Evolutionary conservation across 2,113 vertebrate species (phyloP).

Genomic region (Gallinago jamesoni): DNA sequence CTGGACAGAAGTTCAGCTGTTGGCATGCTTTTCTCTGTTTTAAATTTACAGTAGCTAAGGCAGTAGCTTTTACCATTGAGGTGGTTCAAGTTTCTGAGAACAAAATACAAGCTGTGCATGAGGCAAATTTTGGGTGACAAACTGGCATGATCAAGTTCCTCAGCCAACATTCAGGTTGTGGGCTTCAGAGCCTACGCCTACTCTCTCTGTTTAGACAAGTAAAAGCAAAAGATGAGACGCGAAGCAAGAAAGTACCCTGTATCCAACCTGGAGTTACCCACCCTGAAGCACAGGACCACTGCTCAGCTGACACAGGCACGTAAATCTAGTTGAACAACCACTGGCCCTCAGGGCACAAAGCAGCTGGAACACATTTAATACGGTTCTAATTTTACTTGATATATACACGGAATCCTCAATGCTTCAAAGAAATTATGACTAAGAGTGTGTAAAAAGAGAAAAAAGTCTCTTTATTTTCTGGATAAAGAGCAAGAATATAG

Average conservation of each 20-base stretch:
- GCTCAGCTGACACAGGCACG: neutral
- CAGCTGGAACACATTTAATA: neutral
- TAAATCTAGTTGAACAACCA: neutral
- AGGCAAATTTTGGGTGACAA: neutral
- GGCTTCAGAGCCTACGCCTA: neutral
- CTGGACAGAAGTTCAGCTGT: neutral
- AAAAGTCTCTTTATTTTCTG: neutral
- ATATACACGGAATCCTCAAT: neutral
- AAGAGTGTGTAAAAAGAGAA: neutral
- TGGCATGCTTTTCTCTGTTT: neutral
- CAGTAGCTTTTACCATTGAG: neutral
- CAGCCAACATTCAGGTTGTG: neutral
- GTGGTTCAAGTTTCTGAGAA: neutral
- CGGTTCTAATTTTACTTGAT: neutral
- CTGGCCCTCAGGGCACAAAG: neutral
- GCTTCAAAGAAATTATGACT: neutral
- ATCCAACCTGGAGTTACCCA: neutral
- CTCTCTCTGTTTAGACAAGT: neutral
- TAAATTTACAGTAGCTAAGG: neutral
- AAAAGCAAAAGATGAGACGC: neutral
- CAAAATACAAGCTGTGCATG: neutral
- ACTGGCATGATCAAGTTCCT: neutral
- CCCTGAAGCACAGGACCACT: neutral
- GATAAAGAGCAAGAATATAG: fast-evolving
- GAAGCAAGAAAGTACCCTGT: neutral